Conservation (phyloP, 2,113 vertebrate genomes). For the Taxidea taxus region DNA sequence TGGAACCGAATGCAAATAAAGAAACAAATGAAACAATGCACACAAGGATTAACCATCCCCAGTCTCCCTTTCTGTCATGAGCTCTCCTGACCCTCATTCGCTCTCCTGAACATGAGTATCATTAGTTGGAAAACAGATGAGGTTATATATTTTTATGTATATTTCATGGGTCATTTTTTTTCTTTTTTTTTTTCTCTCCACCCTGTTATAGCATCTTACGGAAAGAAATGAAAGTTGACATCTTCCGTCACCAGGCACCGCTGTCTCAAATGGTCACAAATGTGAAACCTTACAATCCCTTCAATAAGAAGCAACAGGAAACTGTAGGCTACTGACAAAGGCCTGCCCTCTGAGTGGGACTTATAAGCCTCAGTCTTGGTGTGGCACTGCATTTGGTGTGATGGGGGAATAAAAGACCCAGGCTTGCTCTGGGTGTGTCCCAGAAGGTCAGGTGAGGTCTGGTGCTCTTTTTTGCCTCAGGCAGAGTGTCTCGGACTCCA, state of each 20-base stretch:
- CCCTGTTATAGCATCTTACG: neutral
- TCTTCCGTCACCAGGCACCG: constrained; percentile 48
- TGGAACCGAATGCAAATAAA: neutral
- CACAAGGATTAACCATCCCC: neutral
- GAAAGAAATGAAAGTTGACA: neutral
- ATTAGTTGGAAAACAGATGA: neutral
- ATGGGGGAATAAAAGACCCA: neutral
- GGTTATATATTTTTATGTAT: neutral
- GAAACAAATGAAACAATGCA: neutral
- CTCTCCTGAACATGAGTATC: accelerated
- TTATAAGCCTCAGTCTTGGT: accelerated
- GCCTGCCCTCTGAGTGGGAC: neutral
- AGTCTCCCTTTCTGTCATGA: neutral
- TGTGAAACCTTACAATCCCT: constrained; percentile 68
- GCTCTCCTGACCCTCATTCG: accelerated
- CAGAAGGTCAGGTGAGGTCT: accelerated
- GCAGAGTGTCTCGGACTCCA: too few relatives aligned
- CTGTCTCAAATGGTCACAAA: constrained; percentile 66
- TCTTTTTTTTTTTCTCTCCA: neutral
- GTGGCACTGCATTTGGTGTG: accelerated
- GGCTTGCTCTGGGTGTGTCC: neutral
- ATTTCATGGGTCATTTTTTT: neutral
- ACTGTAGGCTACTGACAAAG: neutral
- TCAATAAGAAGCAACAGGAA: constrained; percentile 53
- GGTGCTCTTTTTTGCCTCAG: neutral